A percentile compares a stretch with the other conserved stretches of the same genome.
Conservation (phyloP, 2,113 vertebrate species). For the Nothoprocta perdicaria region DNA sequence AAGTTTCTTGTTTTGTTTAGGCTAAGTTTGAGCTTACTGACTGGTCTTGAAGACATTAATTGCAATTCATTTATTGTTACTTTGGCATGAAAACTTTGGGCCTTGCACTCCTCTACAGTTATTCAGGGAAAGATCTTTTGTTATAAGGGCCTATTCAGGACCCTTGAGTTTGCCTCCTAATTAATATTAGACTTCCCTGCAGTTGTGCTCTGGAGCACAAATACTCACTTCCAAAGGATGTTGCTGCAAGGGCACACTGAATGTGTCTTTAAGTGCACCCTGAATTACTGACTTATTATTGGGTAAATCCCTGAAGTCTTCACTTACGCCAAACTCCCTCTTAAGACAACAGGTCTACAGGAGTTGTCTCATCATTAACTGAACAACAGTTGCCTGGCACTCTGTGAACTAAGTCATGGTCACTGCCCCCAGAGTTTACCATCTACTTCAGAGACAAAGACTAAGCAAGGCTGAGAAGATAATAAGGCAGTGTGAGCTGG, state of each 20-base stretch:
- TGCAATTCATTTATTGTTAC: slow-evolving; percentile 35
- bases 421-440: slow-evolving; percentile 31
- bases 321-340: slow-evolving; percentile 48
- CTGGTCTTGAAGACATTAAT: slow-evolving; percentile 16
- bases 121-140: slow-evolving; percentile 56
- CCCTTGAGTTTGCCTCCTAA: slow-evolving; percentile 62
- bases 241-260: slow-evolving; percentile 41
- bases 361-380: slow-evolving; percentile 52
- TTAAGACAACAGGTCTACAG: slow-evolving; percentile 49
- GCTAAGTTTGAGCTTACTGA: background rate
- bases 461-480: slow-evolving; percentile 22
- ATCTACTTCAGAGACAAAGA: slow-evolving; percentile 38
- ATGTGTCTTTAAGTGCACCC: slow-evolving; percentile 64
- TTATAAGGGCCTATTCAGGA: slow-evolving; percentile 46
- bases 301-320: slow-evolving; percentile 56
- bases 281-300: slow-evolving; percentile 62
- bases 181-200: slow-evolving; percentile 48
- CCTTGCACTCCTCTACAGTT: slow-evolving; percentile 33
- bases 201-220: slow-evolving; percentile 50
- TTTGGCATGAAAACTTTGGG: slow-evolving; percentile 47
- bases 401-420: slow-evolving; percentile 58
- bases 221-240: slow-evolving; percentile 45
- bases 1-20: slow-evolving; percentile 44
- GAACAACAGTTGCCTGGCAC: slow-evolving; percentile 58
- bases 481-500: slow-evolving; percentile 34